Percentiles rank a stretch among this genome's conserved stretches.
Conservation (phyloP, 2,113 vertebrate species). For the Python bivittatus region DNA sequence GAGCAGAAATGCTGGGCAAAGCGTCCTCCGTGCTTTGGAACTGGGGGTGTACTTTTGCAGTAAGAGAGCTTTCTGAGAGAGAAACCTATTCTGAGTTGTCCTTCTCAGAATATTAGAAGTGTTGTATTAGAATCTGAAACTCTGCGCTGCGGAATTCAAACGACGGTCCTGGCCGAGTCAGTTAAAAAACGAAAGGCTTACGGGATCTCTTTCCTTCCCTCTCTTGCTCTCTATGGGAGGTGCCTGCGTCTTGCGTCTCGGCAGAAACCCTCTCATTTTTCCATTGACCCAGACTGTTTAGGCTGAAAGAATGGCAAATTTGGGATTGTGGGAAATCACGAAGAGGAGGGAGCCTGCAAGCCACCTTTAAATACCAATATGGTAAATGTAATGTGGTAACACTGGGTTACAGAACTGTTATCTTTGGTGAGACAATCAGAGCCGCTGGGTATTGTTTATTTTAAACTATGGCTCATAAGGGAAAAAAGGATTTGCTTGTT, state of each 20-base stretch:
- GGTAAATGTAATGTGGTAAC: background rate
- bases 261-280: background rate
- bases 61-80: no score
- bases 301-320: background rate
- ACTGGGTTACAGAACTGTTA: background rate
- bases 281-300: background rate
- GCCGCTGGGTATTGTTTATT: background rate
- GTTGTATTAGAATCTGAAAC: no score
- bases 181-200: background rate
- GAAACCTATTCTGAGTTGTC: no score
- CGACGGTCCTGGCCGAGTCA: background rate
- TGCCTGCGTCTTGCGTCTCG: background rate
- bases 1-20: no score
- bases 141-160: no score
- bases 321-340: background rate
- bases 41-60: no score
- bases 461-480: constrained; percentile 48
- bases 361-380: background rate
- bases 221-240: background rate
- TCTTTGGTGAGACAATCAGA: background rate
- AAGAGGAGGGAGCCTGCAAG: background rate
- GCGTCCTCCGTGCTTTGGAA: no score
- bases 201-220: background rate
- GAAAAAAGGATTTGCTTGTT: constrained; percentile 58
- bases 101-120: no score